Evolutionary conservation across 1,140 invertebrate genomes (phyloP).

Genomic region (Triops cancriformis): DNA sequence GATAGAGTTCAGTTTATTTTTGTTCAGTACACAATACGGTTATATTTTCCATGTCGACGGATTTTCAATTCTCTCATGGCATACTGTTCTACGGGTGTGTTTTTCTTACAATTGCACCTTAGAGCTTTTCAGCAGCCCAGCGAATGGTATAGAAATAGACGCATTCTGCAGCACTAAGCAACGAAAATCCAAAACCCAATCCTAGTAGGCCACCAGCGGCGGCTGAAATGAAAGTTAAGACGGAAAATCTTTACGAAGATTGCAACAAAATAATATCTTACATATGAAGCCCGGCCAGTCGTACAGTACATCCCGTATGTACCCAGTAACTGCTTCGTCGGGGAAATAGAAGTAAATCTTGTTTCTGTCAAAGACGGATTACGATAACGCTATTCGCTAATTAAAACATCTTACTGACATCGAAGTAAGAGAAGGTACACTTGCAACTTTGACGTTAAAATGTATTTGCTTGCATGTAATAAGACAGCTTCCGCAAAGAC

Average conservation of each 20-base stretch:
- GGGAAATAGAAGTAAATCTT: not conserved
- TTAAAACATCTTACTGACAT: not conserved
- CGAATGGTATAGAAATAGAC: conserved; percentile 25
- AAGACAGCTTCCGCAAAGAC: not conserved
- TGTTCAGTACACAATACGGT: no score
- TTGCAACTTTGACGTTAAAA: not conserved
- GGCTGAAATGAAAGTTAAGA: not conserved
- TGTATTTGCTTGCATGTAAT: not conserved
- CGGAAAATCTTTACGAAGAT: not conserved
- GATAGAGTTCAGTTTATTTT: no score
- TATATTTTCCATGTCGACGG: no score
- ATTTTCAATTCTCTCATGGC: no score
- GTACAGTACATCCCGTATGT: not conserved
- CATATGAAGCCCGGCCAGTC: not conserved
- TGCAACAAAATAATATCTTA: not conserved
- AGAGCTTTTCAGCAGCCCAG: conserved; percentile 10
- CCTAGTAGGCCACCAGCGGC: conserved; percentile 23
- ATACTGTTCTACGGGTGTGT: no score
- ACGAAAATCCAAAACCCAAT: conserved; percentile 24
- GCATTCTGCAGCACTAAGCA: conserved; percentile 24
- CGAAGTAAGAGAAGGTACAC: not conserved
- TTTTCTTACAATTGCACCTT: not conserved
- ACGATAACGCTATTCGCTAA: not conserved
- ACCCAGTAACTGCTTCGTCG: not conserved
- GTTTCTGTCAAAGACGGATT: not conserved